A percentile compares a stretch with the other conserved stretches of the same genome.
phyloP scores from a whole-genome alignment of 2,113 vertebrate genomes.

The Syngnathoides biaculeatus region DNA sequence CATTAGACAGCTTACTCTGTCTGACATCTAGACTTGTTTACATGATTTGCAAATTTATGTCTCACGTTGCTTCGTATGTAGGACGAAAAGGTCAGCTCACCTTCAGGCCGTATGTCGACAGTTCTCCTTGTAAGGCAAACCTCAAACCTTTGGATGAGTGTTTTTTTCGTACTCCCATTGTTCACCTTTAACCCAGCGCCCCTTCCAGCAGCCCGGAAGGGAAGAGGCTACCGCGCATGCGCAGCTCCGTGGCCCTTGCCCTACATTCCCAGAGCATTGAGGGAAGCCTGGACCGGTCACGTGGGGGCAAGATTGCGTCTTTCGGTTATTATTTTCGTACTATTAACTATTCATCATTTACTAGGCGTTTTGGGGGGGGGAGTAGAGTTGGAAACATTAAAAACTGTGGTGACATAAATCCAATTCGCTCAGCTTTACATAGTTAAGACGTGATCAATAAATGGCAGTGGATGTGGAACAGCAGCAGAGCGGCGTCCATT shows the following conservation, averaged over 20 bases:
- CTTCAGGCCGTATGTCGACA: background rate
- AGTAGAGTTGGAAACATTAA: background rate
- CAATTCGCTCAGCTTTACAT: too few species aligned
- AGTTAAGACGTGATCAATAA: too few species aligned
- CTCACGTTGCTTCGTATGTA: background rate
- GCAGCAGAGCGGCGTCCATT: too few species aligned
- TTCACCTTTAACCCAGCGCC: constrained; percentile 51
- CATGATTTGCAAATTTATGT: background rate
- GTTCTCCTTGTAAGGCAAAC: background rate
- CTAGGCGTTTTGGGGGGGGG: too few species aligned
- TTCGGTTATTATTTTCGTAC: background rate
- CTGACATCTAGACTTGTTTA: background rate
- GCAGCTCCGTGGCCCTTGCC: background rate
- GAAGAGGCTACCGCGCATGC: constrained; percentile 29
- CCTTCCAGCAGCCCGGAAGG: background rate
- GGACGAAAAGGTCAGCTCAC: background rate
- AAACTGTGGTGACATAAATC: too few species aligned
- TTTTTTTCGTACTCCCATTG: background rate
- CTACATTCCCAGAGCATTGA: constrained; percentile 3
- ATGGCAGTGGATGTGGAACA: too few species aligned
- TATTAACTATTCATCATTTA: background rate
- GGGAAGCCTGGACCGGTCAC: background rate
- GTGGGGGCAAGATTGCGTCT: background rate
- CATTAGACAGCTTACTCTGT: background rate
- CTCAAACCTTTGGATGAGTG: background rate